Base-by-base conservation (phyloP, 2,797 vertebrate species). In the Dryobates pubescens region DNA sequence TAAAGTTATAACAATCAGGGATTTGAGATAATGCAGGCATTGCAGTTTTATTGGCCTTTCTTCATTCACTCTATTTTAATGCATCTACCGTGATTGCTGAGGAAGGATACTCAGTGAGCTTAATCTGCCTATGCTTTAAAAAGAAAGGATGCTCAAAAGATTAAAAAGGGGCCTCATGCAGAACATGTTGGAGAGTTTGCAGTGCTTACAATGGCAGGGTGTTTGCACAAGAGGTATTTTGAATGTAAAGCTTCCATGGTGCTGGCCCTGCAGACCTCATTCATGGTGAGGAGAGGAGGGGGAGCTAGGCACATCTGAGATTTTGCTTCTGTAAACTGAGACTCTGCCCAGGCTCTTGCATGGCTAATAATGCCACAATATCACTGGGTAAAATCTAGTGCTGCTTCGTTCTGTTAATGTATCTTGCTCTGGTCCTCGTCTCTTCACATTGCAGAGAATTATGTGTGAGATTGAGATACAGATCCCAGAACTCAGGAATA, bases 21-120 rank as follows among this genome's bases (percentile, higher is more conserved):
- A 51, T 92, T 93, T 84, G 63, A 96, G 95, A 92, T 94, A 89
- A 94, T 81, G 64, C 80, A 62, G 88, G 94, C 88, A 87, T 84
- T 89, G 51, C 49, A 63, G 83, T 45, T 58, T 86, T 95, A 86
- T 24, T 54, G 0, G 71, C 61, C 88, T 32, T 69, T 70, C 82
- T 92, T 89, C 64, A 49, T 89, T 88, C 88, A n/a, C 81, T 77
- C 36, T 93, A 72, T 88, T 92, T 94, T 92, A 93, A 94, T 84
- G 67, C 41, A 29, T 74, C 62, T 88, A 2, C 75, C 17, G 0
- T 65, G 83, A 86, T 71, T 89, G 82, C 82, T 72, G 84, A 63
- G 82, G 78, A 41, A 86, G 77, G 77, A 59, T 76, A 69, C 92
- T 89, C 63, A 59, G 71, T 68, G 77, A 82, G 58, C 77, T 89